Conservation (phyloP, 2,113 vertebrate genomes). For the Camelus bactrianus region DNA sequence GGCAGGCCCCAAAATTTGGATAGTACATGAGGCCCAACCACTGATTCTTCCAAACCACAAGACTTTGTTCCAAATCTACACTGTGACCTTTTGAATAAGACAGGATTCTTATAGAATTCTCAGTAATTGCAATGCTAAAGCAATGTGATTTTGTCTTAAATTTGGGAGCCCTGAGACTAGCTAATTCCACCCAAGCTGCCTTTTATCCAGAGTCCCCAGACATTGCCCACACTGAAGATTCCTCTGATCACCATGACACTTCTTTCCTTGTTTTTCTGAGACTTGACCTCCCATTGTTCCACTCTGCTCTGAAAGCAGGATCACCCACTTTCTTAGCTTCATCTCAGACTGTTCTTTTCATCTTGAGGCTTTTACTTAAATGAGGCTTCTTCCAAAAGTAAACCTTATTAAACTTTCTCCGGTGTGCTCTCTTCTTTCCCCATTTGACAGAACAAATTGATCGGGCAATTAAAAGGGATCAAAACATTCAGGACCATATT, state of each 20-base stretch:
- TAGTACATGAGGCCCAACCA: neutral
- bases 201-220: neutral
- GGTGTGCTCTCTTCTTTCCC: neutral
- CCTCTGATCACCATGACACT: neutral
- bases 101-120: neutral
- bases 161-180: neutral
- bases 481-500: neutral
- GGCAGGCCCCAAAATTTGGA: neutral
- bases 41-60: neutral
- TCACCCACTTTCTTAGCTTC: neutral
- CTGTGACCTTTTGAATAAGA: neutral
- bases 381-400: neutral
- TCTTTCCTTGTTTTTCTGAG: neutral
- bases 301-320: neutral
- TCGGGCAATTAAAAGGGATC: neutral
- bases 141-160: neutral
- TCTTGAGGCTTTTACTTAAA: neutral
- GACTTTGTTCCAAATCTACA: neutral
- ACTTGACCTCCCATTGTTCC: fast-evolving
- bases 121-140: neutral
- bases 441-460: neutral
- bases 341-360: neutral
- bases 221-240: neutral
- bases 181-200: neutral
- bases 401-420: neutral